A percentile compares a stretch with the other conserved stretches of the same genome.
Conservation (phyloP, 2,113 vertebrate genomes). For the Sciurus niger region DNA sequence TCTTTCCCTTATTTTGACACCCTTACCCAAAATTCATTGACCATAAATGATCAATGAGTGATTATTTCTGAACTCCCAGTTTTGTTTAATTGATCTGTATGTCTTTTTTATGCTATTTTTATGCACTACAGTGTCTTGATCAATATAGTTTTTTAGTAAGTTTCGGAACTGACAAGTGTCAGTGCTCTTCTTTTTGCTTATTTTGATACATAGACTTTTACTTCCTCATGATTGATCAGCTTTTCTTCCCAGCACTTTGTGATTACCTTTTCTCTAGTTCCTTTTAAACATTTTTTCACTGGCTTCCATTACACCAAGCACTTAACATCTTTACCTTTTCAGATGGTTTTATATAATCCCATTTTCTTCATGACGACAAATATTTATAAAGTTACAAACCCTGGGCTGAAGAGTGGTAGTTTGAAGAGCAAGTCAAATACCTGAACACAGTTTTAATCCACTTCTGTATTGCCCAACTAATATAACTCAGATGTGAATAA, state of each 20-base stretch:
- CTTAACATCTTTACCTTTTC: neutral
- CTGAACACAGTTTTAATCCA: neutral
- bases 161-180: neutral
- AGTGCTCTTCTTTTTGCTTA: neutral
- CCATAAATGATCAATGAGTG: neutral
- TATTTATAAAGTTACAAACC: neutral
- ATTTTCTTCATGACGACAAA: constrained; percentile 9
- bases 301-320: neutral
- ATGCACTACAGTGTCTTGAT: neutral
- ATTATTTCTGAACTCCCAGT: neutral
- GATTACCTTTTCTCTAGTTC: neutral
- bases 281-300: neutral
- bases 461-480: neutral
- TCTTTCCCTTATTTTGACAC: neutral
- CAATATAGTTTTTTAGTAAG: constrained; percentile 10
- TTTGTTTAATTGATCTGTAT: constrained; percentile 3
- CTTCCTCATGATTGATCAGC: neutral
- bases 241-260: constrained; percentile 12
- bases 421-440: neutral
- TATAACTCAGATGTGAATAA: neutral
- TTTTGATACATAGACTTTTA: neutral
- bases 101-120: neutral
- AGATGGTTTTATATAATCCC: neutral
- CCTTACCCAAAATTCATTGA: neutral
- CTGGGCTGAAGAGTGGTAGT: neutral